Percentiles rank a stretch among this genome's conserved stretches.
Evolutionary conservation across 2,113 vertebrate genomes (phyloP).

Genomic region (Notothenia rossii): DNA sequence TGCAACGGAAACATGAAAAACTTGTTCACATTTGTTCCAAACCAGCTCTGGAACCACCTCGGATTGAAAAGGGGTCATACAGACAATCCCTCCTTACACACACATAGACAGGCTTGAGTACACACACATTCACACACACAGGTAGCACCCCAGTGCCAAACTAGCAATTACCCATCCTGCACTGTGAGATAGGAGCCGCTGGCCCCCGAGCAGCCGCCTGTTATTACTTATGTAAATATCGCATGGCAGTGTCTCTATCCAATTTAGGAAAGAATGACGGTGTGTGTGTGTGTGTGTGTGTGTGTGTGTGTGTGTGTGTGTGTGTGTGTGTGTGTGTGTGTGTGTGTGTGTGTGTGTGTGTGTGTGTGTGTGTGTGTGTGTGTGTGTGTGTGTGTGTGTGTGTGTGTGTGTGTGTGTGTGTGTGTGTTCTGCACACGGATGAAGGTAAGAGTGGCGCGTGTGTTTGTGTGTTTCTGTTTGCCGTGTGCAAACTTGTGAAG

Average conservation of each 20-base stretch:
- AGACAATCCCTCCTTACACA: conserved; percentile 10
- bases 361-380: no score
- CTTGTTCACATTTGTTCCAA: no score
- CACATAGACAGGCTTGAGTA: conserved; percentile 18
- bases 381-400: no score
- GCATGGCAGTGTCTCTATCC: conserved; percentile 73
- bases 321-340: conserved; percentile 53
- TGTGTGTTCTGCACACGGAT: conserved; percentile 34
- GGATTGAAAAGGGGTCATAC: neutral
- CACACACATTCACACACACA: conserved; percentile 45
- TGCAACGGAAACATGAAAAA: no score
- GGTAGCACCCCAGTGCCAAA: conserved; percentile 75
- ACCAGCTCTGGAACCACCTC: no score
- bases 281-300: conserved; percentile 32
- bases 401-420: no score
- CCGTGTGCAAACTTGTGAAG: conserved; percentile 17
- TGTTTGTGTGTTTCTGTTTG: conserved; percentile 3
- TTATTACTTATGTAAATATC: conserved; percentile 82
- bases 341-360: conserved; percentile 52
- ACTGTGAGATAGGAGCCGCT: conserved; percentile 68
- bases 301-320: conserved; percentile 48
- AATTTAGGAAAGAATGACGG: conserved; percentile 70
- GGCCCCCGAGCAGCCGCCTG: conserved; percentile 66
- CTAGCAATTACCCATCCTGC: conserved; percentile 73
- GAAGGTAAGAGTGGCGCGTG: conserved; percentile 42